phyloP scores from a whole-genome alignment of 2,113 vertebrate genomes.

The Silurus meridionalis region DNA sequence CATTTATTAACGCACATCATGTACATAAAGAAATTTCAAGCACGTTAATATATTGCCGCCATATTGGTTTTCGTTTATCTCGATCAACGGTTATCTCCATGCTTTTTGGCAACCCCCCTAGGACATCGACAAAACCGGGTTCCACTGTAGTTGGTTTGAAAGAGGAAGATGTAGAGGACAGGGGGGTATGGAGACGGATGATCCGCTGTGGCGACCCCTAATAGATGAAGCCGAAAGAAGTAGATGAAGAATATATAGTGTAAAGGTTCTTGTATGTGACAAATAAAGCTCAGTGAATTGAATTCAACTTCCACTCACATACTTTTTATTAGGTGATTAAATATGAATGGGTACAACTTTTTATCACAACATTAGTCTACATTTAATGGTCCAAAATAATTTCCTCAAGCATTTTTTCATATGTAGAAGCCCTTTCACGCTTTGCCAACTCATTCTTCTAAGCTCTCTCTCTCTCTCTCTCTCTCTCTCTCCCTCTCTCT shows the following conservation, averaged over 20 bases:
- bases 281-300: not conserved
- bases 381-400: not conserved
- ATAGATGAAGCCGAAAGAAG: too few species aligned
- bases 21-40: too few species aligned
- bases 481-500: conserved; percentile 38
- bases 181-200: too few species aligned
- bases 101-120: too few species aligned
- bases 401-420: not conserved
- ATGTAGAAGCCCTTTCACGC: not conserved
- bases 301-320: not conserved
- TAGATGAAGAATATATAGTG: not conserved
- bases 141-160: too few species aligned
- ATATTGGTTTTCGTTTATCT: too few species aligned
- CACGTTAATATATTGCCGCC: too few species aligned
- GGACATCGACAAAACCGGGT: too few species aligned
- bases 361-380: not conserved
- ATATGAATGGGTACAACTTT: conserved; percentile 1
- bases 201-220: too few species aligned
- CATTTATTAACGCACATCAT: too few species aligned
- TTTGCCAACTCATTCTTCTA: conserved; percentile 1
- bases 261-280: not conserved
- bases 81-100: too few species aligned
- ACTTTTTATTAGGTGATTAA: conserved; percentile 9
- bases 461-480: not conserved
- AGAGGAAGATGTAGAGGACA: too few species aligned